Evolutionary conservation across 2,797 vertebrate species (phyloP), one percentile per base, ranked within the genome.

Genomic region (Sebastiscus tertius): DNA sequence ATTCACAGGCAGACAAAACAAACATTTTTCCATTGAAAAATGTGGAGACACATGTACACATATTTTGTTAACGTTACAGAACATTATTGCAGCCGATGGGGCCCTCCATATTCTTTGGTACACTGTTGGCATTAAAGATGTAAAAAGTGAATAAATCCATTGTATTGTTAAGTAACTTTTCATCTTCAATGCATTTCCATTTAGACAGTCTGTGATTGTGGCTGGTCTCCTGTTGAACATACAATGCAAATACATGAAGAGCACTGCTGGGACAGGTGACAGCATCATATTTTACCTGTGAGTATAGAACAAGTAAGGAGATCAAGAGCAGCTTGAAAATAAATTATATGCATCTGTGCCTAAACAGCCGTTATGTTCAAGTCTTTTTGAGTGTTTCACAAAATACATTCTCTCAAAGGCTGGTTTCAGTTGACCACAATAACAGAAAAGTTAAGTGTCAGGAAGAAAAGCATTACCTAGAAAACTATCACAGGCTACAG

Each of bases 371-470:
- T 91, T 87, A 79, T 75, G 90, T 95, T 96, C 94, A 96, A 96
- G 95, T 96, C 90, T 93, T 94, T 88, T 79, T 89, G 88, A 93
- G 90, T 90, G 91, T 93, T 95, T 95, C 90, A 95, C 91, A 94
- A 95, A 96, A 94, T 96, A 96, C 95, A 95, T 95, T 96, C 95
- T 92, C 87, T 94, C 88, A 86, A 90, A 87, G 90, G 86, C 89
- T 91, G 89, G 90, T 91, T 92, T 83, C 85, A 83, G 82, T 70
- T 75, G 84, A 93, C 81, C 76, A 89, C 71, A 69, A 88, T 68
- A 85, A 88, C 76, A 81, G 67, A 79, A 61, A 77, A 77, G 64
- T 63, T 39, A 36, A 75, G 42, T 62, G 65, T 84, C 70, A 59
- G 75, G 86, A 79, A 72, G 63, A 58, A 75, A 83, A 66, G 59